Evolutionary conservation across 2,113 vertebrate species (phyloP).

Genomic region (Sebastes schlegelii): DNA sequence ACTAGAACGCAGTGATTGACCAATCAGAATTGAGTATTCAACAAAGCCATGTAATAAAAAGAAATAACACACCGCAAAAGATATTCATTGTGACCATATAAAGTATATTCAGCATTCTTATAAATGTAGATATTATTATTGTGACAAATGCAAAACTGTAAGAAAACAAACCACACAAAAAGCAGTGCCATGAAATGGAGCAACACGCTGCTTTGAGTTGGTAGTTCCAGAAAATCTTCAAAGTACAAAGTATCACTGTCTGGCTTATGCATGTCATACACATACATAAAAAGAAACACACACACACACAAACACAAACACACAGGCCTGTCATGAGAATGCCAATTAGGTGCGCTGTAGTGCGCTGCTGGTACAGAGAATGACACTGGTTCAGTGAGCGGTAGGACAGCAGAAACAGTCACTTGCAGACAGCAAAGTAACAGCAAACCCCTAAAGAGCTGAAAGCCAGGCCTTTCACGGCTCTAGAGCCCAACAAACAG

Average conservation of each 20-base stretch:
- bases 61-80: background rate
- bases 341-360: conserved; percentile 53
- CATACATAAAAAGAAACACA: conserved; percentile 17
- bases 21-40: no score
- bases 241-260: conserved; percentile 3
- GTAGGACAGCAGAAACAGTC: conserved; percentile 46
- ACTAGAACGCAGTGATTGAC: no score
- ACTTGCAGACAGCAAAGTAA: conserved; percentile 62
- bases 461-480: conserved; percentile 37
- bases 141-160: background rate
- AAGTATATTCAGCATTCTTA: background rate
- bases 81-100: background rate
- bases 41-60: no score
- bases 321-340: conserved; percentile 32
- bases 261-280: conserved; percentile 8
- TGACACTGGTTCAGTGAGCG: conserved; percentile 55
- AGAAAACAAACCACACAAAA: background rate
- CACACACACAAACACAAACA: background rate
- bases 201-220: conserved; percentile 10
- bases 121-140: background rate
- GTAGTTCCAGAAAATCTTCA: conserved; percentile 4
- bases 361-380: conserved; percentile 35
- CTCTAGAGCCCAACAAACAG: conserved; percentile 50
- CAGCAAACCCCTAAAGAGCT: conserved; percentile 55
- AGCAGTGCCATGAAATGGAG: background rate